Conservation (phyloP, 2,113 vertebrate genomes). For the Pygoscelis adeliae region DNA sequence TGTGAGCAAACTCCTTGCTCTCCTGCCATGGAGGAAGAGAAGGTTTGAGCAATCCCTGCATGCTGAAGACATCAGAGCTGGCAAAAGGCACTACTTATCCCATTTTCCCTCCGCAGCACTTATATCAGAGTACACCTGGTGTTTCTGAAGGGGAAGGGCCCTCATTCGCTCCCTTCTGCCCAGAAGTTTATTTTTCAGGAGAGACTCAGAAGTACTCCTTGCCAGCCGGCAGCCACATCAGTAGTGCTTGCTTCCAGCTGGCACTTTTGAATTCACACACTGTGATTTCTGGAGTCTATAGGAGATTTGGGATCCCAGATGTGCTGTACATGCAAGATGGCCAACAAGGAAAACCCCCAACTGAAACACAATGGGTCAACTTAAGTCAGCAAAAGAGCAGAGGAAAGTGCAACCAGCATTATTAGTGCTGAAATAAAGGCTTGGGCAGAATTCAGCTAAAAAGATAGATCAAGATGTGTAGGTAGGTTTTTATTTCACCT, state of each 20-base stretch:
- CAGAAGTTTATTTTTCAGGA: neutral
- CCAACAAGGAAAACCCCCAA: neutral
- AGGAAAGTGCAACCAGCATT: neutral
- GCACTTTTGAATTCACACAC: neutral
- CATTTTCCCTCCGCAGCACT: neutral
- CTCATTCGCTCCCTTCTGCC: neutral
- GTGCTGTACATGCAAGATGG: neutral
- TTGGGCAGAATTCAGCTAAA: neutral
- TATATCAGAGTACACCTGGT: neutral
- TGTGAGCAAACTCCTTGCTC: neutral
- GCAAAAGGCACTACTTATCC: neutral
- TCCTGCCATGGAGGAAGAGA: neutral
- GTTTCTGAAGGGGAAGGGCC: neutral
- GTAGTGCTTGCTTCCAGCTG: neutral
- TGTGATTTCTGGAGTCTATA: neutral
- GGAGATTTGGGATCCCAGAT: neutral
- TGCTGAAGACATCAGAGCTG: neutral
- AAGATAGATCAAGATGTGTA: neutral
- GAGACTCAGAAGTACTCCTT: neutral
- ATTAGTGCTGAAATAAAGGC: neutral
- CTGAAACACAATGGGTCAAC: neutral
- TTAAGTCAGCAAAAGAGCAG: neutral
- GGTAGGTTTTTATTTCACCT: neutral
- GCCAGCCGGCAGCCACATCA: neutral
- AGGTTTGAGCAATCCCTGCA: neutral